phyloP scores from a whole-genome alignment of 2,113 vertebrate genomes.

The Gorilla gorilla region DNA sequence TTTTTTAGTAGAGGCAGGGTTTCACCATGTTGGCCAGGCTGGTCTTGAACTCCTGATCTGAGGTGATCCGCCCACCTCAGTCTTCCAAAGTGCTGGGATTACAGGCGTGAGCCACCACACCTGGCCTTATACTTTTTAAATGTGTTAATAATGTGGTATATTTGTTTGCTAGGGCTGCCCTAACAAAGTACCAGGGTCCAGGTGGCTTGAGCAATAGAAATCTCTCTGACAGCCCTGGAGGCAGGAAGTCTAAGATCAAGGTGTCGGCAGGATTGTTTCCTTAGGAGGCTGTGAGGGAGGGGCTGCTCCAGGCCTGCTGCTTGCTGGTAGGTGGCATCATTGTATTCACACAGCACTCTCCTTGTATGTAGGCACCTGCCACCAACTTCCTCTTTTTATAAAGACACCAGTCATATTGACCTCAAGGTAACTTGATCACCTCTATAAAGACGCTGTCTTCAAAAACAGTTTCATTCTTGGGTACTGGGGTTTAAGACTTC shows the following conservation, averaged over 20 bases:
- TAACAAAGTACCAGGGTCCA: too few species aligned
- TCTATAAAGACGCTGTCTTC: neutral
- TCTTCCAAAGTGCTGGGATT: too few species aligned
- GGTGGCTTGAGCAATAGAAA: neutral
- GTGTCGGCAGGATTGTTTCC: neutral
- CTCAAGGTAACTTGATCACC: neutral
- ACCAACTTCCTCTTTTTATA: neutral
- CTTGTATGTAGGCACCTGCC: too few species aligned
- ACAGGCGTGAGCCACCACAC: too few species aligned
- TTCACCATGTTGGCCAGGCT: too few species aligned
- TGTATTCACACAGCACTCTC: neutral
- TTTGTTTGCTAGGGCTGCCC: neutral
- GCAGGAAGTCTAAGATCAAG: too few species aligned
- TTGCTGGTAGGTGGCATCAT: neutral
- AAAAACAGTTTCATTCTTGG: neutral
- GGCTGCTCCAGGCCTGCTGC: neutral
- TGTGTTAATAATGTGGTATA: neutral
- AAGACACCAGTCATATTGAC: fast-evolving
- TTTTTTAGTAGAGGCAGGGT: too few species aligned
- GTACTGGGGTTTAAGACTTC: neutral
- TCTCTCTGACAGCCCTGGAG: neutral
- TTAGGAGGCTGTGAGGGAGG: neutral
- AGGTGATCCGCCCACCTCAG: too few species aligned
- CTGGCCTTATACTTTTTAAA: neutral
- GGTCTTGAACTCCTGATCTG: too few species aligned